Percentiles rank a stretch among this genome's conserved stretches.
Evolutionary conservation across 2,888 invertebrate species (phyloP).

Genomic region (Sepiola atlantica): DNA sequence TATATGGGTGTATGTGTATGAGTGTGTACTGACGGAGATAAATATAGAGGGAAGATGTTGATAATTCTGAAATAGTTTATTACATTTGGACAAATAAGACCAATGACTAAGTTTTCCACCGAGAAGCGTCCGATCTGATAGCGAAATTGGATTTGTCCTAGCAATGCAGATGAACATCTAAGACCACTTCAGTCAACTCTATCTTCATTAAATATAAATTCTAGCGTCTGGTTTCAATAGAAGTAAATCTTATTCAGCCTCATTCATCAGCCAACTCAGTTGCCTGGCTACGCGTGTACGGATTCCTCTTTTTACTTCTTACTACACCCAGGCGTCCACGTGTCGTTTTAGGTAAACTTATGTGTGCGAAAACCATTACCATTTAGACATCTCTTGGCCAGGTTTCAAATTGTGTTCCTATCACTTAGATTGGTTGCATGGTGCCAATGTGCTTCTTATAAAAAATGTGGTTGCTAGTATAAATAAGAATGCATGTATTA

Average conservation of each 20-base stretch:
- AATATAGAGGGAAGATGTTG: not conserved
- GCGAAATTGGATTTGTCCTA: not conserved
- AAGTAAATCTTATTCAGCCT: not conserved
- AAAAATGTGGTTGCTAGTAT: no score
- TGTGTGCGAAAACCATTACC: not conserved
- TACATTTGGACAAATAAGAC: slow-evolving; percentile 32
- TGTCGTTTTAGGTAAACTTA: not conserved
- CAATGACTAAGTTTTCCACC: slow-evolving; percentile 1
- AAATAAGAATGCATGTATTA: no score
- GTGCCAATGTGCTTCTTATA: not conserved
- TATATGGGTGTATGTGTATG: not conserved
- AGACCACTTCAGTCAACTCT: slow-evolving; percentile 11
- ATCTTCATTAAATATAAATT: slow-evolving; percentile 17
- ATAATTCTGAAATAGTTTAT: slow-evolving; percentile 11
- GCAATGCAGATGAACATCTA: not conserved
- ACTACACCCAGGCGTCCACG: not conserved
- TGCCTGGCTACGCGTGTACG: not conserved
- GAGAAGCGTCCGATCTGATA: not conserved
- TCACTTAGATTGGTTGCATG: not conserved
- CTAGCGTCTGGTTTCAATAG: slow-evolving; percentile 32
- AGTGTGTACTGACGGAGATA: no score
- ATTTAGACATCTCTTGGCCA: not conserved
- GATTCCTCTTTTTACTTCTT: not conserved
- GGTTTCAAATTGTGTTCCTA: not conserved
- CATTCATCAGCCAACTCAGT: not conserved